Percentiles rank a stretch among this genome's conserved stretches.
Conservation (phyloP, 1,140 invertebrate genomes). For the Drosophila ananassae region DNA sequence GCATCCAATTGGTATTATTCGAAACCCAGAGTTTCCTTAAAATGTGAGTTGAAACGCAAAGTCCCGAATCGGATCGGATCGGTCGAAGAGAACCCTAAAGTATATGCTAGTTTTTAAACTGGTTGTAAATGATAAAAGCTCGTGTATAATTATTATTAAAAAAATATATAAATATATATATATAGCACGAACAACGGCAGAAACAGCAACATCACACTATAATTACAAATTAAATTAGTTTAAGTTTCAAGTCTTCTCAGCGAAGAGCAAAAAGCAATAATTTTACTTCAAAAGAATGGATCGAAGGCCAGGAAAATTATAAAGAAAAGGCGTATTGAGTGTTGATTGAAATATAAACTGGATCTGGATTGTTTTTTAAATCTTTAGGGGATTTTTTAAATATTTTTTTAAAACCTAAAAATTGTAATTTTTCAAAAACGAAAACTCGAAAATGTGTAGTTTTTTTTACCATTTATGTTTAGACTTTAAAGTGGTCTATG, state of each 20-base stretch:
- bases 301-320: conserved; percentile 30
- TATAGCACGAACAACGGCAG: conserved; percentile 35
- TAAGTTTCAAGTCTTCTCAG: conserved; percentile 66
- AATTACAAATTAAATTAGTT: conserved; percentile 61
- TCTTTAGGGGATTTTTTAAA: not conserved
- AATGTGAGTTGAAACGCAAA: conserved; percentile 28
- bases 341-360: conserved; percentile 42
- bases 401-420: not conserved
- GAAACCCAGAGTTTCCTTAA: conserved; percentile 29
- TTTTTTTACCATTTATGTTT: too few relatives aligned
- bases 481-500: too few relatives aligned
- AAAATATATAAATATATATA: not conserved
- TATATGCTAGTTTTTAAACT: conserved; percentile 74
- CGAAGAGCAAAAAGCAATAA: conserved; percentile 77
- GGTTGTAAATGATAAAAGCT: conserved; percentile 74
- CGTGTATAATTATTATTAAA: conserved; percentile 66
- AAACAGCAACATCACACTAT: conserved; percentile 51
- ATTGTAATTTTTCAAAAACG: too few relatives aligned
- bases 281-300: conserved; percentile 65
- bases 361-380: not conserved
- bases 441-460: too few relatives aligned
- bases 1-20: conserved; percentile 27
- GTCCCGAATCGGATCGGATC: not conserved
- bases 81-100: conserved; percentile 31
- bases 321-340: conserved; percentile 31